A percentile compares a stretch with the other conserved stretches of the same genome.
These are phyloP conservation scores for Neodon shergylaensis DNA, from an alignment of 2,113 vertebrate genomes.

Conservation along the genomic window DNA sequence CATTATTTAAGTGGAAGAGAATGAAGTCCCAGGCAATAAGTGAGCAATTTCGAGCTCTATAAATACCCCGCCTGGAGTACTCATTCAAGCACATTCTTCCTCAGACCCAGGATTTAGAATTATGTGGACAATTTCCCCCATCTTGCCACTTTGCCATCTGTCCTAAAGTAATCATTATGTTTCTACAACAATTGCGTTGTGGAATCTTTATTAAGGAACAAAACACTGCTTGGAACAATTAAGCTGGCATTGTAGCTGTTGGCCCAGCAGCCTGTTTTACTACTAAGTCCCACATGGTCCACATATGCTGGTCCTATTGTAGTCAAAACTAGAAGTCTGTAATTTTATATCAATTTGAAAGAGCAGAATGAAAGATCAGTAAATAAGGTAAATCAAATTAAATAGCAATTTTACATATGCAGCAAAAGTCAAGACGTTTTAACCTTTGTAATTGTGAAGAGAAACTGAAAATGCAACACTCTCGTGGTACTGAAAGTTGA, in stretches of 20 bases:
- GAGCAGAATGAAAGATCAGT: neutral
- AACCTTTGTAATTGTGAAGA: neutral
- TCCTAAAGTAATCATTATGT: constrained; percentile 74
- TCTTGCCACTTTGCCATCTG: constrained; percentile 75
- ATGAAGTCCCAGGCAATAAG: constrained; percentile 46
- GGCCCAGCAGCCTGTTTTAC: constrained; percentile 62
- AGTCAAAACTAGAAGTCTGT: constrained; percentile 50
- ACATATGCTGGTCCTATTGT: constrained; percentile 50
- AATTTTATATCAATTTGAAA: constrained; percentile 46
- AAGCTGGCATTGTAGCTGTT: constrained; percentile 61
- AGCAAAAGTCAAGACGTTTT: neutral
- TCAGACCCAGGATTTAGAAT: constrained; percentile 59
- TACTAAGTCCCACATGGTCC: constrained; percentile 53
- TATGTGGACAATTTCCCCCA: constrained; percentile 62
- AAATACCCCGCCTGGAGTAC: constrained; percentile 39
- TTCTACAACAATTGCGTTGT: constrained; percentile 63
- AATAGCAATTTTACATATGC: neutral
- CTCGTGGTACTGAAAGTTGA: neutral
- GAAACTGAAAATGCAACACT: neutral
- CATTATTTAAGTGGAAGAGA: constrained; percentile 68
- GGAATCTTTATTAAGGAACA: constrained; percentile 72
- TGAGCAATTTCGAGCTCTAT: constrained; percentile 53
- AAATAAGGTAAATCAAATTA: constrained; percentile 42
- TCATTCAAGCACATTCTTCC: constrained; percentile 51
- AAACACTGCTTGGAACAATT: constrained; percentile 70